Evolutionary conservation across 35 echinoderm and acorn worm genomes (phyloP), one percentile per base, ranked within the genome.

Genomic region (Ptychodera flava): DNA sequence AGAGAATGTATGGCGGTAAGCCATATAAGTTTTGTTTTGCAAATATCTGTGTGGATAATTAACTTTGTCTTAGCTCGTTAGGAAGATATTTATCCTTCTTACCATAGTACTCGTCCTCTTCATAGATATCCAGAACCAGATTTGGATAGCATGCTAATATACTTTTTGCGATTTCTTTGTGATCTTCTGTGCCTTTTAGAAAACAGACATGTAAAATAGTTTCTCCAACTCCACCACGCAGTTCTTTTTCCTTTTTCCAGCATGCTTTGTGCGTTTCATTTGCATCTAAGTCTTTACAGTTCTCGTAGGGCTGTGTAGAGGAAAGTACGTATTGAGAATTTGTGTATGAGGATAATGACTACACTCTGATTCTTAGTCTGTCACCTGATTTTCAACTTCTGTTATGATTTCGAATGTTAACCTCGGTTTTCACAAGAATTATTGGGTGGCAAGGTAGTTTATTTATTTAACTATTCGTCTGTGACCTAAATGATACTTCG

Each of bases 171-270:
- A 97, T 84, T 29, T 85, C 87, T 52, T 90, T 76, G 80, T 97
- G 95, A 32, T 86, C 76, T 22, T 80, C 79, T 16, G 95, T 94
- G 80, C 90, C 86, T 28, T 94, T 94, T 79, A 97, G 84, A 86
- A 89, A 97, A 77, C 92, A 94, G 36, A 97, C 80, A 34, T 97
- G 95, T 28, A 97, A 35, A 32, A 97, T 94, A n/a, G 95, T 97
- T 83, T 97, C 95, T 36, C 95, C 95, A 10, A 93, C 92, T 34
- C 85, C 92, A 10, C 95, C 95, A 16, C 95, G 83, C n/a, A n/a
- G n/a, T n/a, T n/a, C n/a, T 32, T 91, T 89, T 64, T 88, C 76
- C n/a, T 93, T 79, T 38, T 97, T 92, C 90, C 93, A 97, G 78
- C 95, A 89, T 16, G 87, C 89, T 29, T 88, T 34, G 79, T 97